These are phyloP conservation scores for Percopsis transmontana DNA, from an alignment of 2,113 vertebrate species.

Conservation along the genomic window DNA sequence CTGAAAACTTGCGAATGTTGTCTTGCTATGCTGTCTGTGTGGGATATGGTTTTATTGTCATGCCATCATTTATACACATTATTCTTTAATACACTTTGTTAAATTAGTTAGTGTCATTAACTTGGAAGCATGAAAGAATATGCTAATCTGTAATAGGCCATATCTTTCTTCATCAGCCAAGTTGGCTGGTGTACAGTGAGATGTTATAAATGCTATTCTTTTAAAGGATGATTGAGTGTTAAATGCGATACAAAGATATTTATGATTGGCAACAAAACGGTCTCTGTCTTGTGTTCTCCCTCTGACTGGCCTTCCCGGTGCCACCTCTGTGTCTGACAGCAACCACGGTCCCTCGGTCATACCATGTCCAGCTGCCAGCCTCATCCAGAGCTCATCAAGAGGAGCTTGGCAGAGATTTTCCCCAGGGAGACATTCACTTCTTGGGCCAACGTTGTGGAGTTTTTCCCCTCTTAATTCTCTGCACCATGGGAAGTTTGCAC, in stretches of 20 bases:
- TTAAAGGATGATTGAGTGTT: not conserved
- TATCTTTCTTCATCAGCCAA: conserved; percentile 3
- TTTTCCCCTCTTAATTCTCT: conserved; percentile 41
- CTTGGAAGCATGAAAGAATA: not conserved
- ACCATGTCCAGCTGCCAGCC: conserved; percentile 33
- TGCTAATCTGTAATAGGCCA: not conserved
- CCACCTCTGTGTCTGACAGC: conserved; percentile 19
- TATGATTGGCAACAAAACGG: conserved; percentile 2
- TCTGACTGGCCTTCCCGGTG: not conserved
- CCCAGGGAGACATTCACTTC: conserved; percentile 51
- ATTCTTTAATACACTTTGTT: not conserved
- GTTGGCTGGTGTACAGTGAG: not conserved
- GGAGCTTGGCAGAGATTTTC: conserved; percentile 43
- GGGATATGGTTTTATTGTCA: not conserved
- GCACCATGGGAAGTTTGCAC: conserved; percentile 17
- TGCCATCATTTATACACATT: not conserved
- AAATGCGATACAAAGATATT: not conserved
- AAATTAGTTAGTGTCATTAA: not conserved
- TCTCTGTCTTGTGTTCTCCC: conserved; percentile 4
- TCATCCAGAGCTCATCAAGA: conserved; percentile 13
- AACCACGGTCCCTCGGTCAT: conserved; percentile 11
- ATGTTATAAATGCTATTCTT: not conserved
- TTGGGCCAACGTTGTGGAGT: conserved; percentile 57
- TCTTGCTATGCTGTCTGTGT: conserved; percentile 15
- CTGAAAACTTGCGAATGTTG: conserved; percentile 39